Percentiles rank a stretch among this genome's conserved stretches.
Conservation (phyloP, 1,140 invertebrate genomes). For the Pseudomyrmex sp. region DNA sequence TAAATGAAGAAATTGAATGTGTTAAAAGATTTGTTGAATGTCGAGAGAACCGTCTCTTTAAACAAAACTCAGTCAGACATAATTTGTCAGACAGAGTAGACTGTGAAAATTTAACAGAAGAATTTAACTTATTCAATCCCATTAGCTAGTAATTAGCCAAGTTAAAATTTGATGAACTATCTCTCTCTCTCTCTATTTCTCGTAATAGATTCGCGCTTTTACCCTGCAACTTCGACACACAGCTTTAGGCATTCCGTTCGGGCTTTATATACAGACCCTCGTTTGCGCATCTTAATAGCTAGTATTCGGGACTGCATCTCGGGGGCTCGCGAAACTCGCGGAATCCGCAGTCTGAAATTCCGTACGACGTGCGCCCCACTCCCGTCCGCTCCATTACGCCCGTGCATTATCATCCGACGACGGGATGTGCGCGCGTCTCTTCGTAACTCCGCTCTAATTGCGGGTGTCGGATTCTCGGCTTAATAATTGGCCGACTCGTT, state of each 20-base stretch:
- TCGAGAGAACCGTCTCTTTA: too few species aligned
- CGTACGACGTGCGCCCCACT: background rate
- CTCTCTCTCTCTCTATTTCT: background rate
- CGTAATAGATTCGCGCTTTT: background rate
- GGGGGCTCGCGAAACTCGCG: background rate
- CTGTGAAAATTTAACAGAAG: too few species aligned
- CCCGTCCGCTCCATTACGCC: background rate
- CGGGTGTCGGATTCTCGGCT: conserved; percentile 20
- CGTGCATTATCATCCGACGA: conserved; percentile 18
- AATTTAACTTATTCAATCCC: too few species aligned
- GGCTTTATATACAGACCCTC: background rate
- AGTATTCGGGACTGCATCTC: background rate
- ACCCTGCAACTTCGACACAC: background rate
- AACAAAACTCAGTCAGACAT: too few species aligned
- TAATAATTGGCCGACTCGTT: conserved; percentile 43
- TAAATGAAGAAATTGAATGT: too few species aligned
- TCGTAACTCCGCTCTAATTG: conserved; percentile 41
- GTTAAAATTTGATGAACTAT: too few species aligned
- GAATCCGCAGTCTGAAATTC: conserved; percentile 22
- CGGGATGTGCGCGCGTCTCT: background rate
- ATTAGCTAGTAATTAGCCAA: too few species aligned
- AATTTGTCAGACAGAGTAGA: too few species aligned
- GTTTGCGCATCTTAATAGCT: conserved; percentile 1
- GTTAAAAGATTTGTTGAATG: too few species aligned
- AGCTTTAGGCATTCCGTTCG: conserved; percentile 3